These are phyloP conservation scores for Rutpela maculata DNA, from an alignment of 2,888 invertebrate genomes.

Conservation along the genomic window DNA sequence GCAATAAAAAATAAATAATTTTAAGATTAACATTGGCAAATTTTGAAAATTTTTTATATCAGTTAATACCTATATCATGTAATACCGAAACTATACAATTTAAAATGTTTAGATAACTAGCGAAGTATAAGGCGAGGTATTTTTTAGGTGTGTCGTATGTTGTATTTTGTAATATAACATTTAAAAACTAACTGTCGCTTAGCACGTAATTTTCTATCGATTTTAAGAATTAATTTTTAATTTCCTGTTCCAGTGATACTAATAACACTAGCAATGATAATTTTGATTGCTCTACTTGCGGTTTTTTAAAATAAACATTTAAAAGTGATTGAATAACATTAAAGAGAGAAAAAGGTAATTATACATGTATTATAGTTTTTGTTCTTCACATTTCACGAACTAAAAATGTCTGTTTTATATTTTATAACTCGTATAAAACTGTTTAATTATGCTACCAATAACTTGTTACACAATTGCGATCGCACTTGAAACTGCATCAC, in stretches of 20 bases:
- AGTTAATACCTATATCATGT: no score
- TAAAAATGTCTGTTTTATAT: no score
- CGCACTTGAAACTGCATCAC: no score
- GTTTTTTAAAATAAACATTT: slow-evolving; percentile 1
- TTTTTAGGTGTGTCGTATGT: neutral
- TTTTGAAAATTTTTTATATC: no score
- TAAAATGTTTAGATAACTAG: neutral
- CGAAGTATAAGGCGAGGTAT: neutral
- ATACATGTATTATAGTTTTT: neutral
- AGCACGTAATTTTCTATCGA: neutral
- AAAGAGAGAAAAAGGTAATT: neutral
- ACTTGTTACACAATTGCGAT: no score
- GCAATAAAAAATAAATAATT: no score
- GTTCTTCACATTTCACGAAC: neutral
- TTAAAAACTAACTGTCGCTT: neutral
- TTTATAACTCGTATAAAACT: no score
- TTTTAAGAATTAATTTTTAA: neutral
- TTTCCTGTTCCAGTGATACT: neutral
- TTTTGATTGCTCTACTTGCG: neutral
- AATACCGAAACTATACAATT: neutral
- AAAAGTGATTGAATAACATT: neutral
- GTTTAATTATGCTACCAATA: no score
- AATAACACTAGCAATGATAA: neutral
- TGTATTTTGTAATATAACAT: neutral
- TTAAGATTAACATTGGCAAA: no score